A percentile compares a stretch with the other conserved stretches of the same genome.
Evolutionary conservation across 92 coral and sea anemone genomes (phyloP).

Genomic region (Parazoanthus swiftii): DNA sequence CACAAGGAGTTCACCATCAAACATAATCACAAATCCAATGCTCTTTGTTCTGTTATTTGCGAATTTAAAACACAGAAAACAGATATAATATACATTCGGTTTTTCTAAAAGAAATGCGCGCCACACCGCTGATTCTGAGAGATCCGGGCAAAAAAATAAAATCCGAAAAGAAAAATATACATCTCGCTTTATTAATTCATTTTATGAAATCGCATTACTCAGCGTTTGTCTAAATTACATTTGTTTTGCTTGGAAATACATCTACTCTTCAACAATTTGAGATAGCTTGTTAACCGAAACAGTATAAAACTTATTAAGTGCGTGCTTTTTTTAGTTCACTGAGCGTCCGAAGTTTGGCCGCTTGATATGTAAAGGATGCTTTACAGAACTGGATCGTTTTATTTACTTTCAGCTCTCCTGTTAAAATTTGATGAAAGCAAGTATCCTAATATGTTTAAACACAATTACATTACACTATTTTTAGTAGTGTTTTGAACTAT

Average conservation of each 20-base stretch:
- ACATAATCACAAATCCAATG: not conserved
- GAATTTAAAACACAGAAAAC: not conserved
- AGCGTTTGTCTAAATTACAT: not conserved
- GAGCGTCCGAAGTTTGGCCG: not conserved
- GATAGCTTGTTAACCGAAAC: not conserved
- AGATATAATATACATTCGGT: no score
- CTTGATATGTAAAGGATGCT: not conserved
- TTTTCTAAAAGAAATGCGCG: not conserved
- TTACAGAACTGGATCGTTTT: not conserved
- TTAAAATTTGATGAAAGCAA: not conserved
- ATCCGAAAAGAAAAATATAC: no score
- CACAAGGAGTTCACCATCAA: not conserved
- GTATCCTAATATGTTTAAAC: not conserved
- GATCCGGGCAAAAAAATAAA: no score
- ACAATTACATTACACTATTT: not conserved
- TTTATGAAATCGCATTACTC: not conserved
- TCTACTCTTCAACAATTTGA: no score
- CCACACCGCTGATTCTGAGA: not conserved
- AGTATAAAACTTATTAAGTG: not conserved
- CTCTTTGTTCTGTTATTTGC: not conserved
- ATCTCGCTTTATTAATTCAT: no score
- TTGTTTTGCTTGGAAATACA: not conserved
- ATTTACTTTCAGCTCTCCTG: not conserved
- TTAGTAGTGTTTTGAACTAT: not conserved
- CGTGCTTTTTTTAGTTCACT: not conserved